phyloP scores from a whole-genome alignment of 2,113 vertebrate genomes.

The Aramus guarauna region DNA sequence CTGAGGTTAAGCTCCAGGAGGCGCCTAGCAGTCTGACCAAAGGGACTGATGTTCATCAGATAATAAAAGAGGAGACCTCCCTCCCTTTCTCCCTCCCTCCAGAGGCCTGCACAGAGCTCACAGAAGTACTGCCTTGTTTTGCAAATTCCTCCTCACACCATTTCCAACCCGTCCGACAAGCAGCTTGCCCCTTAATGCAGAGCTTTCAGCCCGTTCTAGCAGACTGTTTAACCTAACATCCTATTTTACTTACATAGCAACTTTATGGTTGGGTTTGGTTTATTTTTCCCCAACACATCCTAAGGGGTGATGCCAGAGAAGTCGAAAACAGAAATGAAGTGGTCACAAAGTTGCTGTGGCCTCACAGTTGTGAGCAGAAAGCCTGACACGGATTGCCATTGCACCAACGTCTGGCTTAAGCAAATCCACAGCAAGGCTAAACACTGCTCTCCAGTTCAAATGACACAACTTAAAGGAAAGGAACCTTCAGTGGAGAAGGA shows the following conservation, averaged over 20 bases:
- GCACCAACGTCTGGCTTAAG: neutral
- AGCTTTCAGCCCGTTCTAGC: neutral
- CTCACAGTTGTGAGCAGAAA: neutral
- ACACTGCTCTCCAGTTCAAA: neutral
- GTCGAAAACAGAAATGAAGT: neutral
- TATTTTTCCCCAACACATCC: neutral
- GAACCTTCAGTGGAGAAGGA: neutral
- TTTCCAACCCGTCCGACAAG: neutral
- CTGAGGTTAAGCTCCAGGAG: constrained; percentile 57
- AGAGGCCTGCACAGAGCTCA: neutral
- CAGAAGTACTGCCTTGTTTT: neutral
- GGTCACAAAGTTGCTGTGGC: neutral
- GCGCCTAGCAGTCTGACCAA: constrained; percentile 61
- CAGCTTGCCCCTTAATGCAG: neutral
- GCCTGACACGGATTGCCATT: neutral
- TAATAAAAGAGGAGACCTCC: constrained; percentile 32
- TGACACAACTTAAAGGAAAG: neutral
- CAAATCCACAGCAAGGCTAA: neutral
- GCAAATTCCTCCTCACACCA: neutral
- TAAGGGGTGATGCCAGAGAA: neutral
- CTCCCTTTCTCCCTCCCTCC: neutral
- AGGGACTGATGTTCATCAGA: constrained; percentile 61
- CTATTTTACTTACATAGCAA: neutral
- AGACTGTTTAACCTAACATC: neutral
- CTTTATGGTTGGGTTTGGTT: neutral